Conservation (phyloP, 2,888 invertebrate species). For the Lamproptera curius region DNA sequence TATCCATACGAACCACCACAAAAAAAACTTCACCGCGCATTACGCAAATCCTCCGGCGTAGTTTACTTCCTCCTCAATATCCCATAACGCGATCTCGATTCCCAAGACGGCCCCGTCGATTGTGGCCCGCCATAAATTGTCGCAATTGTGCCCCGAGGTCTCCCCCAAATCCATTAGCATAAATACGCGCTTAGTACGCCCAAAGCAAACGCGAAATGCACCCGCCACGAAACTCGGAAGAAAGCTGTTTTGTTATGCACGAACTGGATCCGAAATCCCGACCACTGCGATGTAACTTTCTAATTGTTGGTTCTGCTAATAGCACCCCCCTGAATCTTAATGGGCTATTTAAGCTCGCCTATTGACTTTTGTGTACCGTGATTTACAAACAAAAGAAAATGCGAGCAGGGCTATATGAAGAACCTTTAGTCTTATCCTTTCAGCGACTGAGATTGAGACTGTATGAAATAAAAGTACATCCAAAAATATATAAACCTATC, state of each 20-base stretch:
- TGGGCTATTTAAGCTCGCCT: not conserved
- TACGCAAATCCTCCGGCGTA: not conserved
- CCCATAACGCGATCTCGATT: conserved; percentile 22
- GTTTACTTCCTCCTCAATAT: conserved; percentile 1
- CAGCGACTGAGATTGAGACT: no score
- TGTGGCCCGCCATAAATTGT: conserved; percentile 55
- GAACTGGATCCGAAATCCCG: conserved; percentile 9
- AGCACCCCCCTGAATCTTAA: conserved; percentile 2
- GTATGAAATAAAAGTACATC: no score
- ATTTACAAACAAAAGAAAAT: no score
- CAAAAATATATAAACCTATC: no score
- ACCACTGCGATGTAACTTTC: conserved; percentile 15
- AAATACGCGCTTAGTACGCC: conserved; percentile 29
- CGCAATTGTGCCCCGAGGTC: conserved; percentile 47
- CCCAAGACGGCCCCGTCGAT: conserved; percentile 40
- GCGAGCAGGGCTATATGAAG: no score
- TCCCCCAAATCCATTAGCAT: conserved; percentile 29
- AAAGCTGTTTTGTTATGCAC: conserved; percentile 20
- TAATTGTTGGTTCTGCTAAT: conserved; percentile 10
- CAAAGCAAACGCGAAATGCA: conserved; percentile 24
- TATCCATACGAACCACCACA: not conserved
- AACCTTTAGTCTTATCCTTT: no score
- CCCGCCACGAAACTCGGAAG: conserved; percentile 7
- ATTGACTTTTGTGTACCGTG: not conserved
- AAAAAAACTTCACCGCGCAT: not conserved